A percentile compares a stretch with the other conserved stretches of the same genome.
phyloP scores from a whole-genome alignment of 2,888 invertebrate species.

The Diachrysia chrysitis region DNA sequence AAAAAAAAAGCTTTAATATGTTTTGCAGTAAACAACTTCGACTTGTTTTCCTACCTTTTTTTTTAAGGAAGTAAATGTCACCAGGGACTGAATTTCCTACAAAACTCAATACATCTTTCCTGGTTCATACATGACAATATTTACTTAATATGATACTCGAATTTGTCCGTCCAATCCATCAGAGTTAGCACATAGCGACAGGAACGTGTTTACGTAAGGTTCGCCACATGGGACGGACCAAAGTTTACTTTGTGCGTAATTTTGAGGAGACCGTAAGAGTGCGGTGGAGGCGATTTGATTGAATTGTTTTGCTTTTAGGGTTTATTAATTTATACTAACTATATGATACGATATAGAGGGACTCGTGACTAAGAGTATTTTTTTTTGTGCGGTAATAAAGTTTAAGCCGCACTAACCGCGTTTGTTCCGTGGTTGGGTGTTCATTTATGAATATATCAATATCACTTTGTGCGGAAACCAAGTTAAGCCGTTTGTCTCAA shows the following conservation, averaged over 20 bases:
- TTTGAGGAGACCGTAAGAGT: background rate
- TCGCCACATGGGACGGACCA: slow-evolving; percentile 26
- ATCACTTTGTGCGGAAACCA: too few relatives aligned
- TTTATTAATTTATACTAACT: slow-evolving; percentile 16
- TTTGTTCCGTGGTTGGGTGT: too few relatives aligned
- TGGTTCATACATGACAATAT: background rate
- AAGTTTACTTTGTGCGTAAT: slow-evolving; percentile 32
- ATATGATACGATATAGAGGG: slow-evolving; percentile 2
- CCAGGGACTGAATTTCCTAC: background rate
- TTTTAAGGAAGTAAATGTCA: too few relatives aligned
- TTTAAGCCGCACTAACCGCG: too few relatives aligned
- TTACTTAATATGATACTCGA: slow-evolving; percentile 13
- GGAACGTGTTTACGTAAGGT: slow-evolving; percentile 43
- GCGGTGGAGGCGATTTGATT: background rate
- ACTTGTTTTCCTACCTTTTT: too few relatives aligned
- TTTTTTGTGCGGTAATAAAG: too few relatives aligned
- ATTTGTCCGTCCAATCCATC: slow-evolving; percentile 56
- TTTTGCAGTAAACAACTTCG: too few relatives aligned
- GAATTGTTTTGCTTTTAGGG: background rate
- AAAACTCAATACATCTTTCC: background rate
- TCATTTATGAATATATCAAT: too few relatives aligned
- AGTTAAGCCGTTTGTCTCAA: too few relatives aligned
- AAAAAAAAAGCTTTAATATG: too few relatives aligned
- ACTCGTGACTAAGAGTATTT: too few relatives aligned
- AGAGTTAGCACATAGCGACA: slow-evolving; percentile 29